Evolutionary conservation across 2,888 invertebrate genomes (phyloP).

Genomic region (Physocephala rufipes): DNA sequence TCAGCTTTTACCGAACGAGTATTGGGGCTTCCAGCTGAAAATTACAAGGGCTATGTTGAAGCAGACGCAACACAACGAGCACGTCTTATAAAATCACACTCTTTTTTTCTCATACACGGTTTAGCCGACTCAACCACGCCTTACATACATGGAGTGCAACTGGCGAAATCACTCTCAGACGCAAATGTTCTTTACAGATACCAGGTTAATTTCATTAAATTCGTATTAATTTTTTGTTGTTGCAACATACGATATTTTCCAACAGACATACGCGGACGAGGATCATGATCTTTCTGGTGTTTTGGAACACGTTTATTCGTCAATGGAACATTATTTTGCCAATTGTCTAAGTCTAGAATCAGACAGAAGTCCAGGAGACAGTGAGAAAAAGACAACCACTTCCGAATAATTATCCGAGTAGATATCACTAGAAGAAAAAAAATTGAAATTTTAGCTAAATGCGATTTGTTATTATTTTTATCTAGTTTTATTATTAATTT

Average conservation of each 20-base stretch:
- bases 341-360: constrained; percentile 90
- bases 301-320: constrained; percentile 89
- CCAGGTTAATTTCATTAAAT: constrained; percentile 75
- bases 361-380: constrained; percentile 72
- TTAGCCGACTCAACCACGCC: constrained; percentile 93
- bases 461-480: too few species aligned
- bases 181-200: constrained; percentile 90
- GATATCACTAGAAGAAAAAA: too few species aligned
- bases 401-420: constrained; percentile 56
- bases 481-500: too few species aligned
- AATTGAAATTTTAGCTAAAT: too few species aligned
- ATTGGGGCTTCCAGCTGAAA: constrained; percentile 86
- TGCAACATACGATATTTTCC: background rate
- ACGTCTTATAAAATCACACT: constrained; percentile 85
- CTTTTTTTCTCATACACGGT: constrained; percentile 91
- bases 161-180: constrained; percentile 87
- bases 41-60: constrained; percentile 90
- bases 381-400: constrained; percentile 65
- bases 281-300: constrained; percentile 86
- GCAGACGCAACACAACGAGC: constrained; percentile 91
- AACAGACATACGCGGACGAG: constrained; percentile 92
- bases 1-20: constrained; percentile 96
- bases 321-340: constrained; percentile 92
- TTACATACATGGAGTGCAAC: constrained; percentile 90
- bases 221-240: background rate